Evolutionary conservation across 2,113 vertebrate species (phyloP), one percentile per base, ranked within the genome.

Genomic region (Cheilinus undulatus): DNA sequence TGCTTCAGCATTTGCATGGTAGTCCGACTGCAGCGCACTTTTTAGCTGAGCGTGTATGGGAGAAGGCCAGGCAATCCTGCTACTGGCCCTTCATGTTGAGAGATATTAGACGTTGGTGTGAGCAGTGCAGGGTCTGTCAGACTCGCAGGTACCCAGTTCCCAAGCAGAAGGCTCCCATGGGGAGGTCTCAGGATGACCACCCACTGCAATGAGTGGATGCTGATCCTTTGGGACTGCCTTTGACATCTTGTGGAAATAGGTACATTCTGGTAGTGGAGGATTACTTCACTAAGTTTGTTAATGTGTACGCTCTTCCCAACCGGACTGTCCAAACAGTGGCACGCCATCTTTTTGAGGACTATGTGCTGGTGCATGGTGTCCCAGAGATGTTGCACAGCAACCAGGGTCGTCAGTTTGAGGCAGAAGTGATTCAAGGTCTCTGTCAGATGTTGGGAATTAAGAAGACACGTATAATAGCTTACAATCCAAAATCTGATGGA

Each of bases 1-100:
- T 45, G 43, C n/a, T 45, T 3, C 17, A 45, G 19, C 43, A 20
- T 11, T n/a, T 20, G 12, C 43, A 45, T 45, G 43, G 43, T 3
- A n/a, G 43, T 14, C 43, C 7, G 2, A 5, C 22, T 19, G 13
- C 20, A 23, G 53, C 19, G 1, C 43, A 45, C 19, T 45, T 45
- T 20, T 19, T n/a, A 19, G 5, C n/a, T 9, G 19, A 45, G 2
- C 17, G 43, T 20, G 43, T n/a, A 4, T 43, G 4, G 40, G 40
- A 43, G 40, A 4, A 38, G 14, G 40, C 14, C 3, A 17, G 40
- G 17, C 7, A 19, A 43, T 8, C 40, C 9, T 56, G 32, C 12
- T 57, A 57, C 53, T 57, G 53, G 30, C 53, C 53, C 13, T 57
- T 14, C 5, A 57, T 38, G 53, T 23, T 57, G 17, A 38, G n/a